A percentile compares a stretch with the other conserved stretches of the same genome.
Evolutionary conservation across 37 sponge, comb jelly and placozoan genomes (phyloP).

Genomic region (Aplysina aerophoba): DNA sequence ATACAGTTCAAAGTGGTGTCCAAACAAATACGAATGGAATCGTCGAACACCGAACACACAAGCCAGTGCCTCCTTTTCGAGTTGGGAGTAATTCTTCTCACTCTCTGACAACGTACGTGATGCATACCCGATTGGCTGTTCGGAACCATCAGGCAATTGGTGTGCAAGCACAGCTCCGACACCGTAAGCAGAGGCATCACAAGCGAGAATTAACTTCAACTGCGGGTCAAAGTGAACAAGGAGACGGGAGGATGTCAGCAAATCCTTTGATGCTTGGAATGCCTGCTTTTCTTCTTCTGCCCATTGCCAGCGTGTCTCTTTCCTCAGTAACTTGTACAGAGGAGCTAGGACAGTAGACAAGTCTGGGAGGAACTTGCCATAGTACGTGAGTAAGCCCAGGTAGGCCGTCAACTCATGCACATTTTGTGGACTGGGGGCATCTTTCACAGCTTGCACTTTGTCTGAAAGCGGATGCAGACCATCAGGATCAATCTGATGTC

Average conservation of each 20-base stretch:
- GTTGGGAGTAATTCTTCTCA: slow-evolving; percentile 57
- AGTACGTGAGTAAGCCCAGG: slow-evolving; percentile 36
- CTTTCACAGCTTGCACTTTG: slow-evolving; percentile 24
- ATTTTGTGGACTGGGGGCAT: slow-evolving; percentile 18
- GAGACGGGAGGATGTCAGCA: slow-evolving; percentile 39
- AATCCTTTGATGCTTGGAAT: slow-evolving; percentile 39
- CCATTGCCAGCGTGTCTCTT: slow-evolving; percentile 31
- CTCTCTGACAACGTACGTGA: slow-evolving; percentile 53
- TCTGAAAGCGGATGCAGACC: slow-evolving; percentile 27
- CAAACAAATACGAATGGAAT: slow-evolving; percentile 64
- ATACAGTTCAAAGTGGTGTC: slow-evolving; percentile 44
- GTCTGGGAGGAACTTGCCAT: slow-evolving; percentile 29
- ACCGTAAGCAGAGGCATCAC: slow-evolving; percentile 58
- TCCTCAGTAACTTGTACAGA: slow-evolving; percentile 16
- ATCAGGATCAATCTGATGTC: not conserved
- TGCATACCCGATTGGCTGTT: slow-evolving; percentile 48
- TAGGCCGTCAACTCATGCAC: slow-evolving; percentile 26
- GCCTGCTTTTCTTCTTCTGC: slow-evolving; percentile 1
- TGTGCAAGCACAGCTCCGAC: slow-evolving; percentile 64
- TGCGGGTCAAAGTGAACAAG: slow-evolving; percentile 38
- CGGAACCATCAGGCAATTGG: slow-evolving; percentile 23
- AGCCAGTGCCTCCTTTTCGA: slow-evolving; percentile 58
- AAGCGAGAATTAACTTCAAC: slow-evolving; percentile 39
- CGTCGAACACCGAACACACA: slow-evolving; percentile 64
- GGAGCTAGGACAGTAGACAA: slow-evolving; percentile 31